Evolutionary conservation across 2,113 vertebrate genomes (phyloP).

Genomic region (Plestiodon gilberti): DNA sequence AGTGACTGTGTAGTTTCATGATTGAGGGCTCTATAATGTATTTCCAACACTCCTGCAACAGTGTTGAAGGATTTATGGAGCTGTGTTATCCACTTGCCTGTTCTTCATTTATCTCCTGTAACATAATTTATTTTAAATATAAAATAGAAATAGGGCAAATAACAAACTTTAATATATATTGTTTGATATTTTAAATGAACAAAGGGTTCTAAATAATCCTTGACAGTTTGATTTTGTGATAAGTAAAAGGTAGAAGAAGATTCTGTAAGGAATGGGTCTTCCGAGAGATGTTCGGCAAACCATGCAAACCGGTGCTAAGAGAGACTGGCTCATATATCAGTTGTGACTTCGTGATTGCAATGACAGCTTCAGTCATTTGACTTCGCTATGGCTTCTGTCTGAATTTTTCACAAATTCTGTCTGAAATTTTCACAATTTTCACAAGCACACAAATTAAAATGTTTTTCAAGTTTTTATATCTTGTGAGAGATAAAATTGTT

Average conservation of each 20-base stretch:
- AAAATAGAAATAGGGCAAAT: constrained; percentile 3
- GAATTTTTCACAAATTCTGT: constrained; percentile 52
- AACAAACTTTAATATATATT: constrained; percentile 29
- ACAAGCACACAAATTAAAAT: constrained; percentile 31
- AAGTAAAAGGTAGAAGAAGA: constrained; percentile 1
- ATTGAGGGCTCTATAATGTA: constrained; percentile 25
- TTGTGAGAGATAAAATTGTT: constrained; percentile 20
- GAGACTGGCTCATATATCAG: constrained; percentile 58
- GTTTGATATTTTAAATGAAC: constrained; percentile 54
- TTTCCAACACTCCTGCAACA: constrained; percentile 25
- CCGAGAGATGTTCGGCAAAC: constrained; percentile 41
- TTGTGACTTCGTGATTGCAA: constrained; percentile 54
- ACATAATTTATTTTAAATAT: constrained; percentile 21
- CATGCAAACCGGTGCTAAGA: constrained; percentile 54
- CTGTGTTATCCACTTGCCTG: constrained; percentile 3
- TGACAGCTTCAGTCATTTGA: constrained; percentile 57
- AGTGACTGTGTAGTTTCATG: background rate
- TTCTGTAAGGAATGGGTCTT: constrained; percentile 15
- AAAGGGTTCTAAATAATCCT: constrained; percentile 42
- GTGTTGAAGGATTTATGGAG: constrained; percentile 33
- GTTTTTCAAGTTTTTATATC: constrained; percentile 18
- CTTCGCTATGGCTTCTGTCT: constrained; percentile 63
- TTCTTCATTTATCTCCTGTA: background rate
- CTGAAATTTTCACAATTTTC: constrained; percentile 52
- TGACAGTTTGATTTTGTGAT: constrained; percentile 48